Conservation (phyloP, 2,888 invertebrate species). For the Athalia circularis region DNA sequence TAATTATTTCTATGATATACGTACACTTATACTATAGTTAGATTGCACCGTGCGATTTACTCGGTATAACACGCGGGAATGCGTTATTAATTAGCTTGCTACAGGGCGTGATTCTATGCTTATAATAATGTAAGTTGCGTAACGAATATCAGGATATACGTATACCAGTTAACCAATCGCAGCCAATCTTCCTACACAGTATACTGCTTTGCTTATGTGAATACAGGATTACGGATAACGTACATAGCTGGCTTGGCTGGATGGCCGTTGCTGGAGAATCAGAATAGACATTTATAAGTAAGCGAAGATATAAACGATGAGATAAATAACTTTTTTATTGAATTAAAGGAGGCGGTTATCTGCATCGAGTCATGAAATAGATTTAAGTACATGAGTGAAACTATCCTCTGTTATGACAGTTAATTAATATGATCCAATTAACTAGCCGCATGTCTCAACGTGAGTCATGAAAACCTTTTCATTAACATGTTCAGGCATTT, state of each 20-base stretch:
- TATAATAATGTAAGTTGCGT: background rate
- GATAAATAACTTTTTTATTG: conserved; percentile 12
- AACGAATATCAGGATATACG: background rate
- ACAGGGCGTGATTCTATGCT: background rate
- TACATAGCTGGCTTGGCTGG: no score
- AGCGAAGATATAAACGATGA: background rate
- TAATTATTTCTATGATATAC: conserved; percentile 13
- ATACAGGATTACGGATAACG: no score
- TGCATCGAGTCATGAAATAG: conserved; percentile 5
- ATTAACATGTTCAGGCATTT: conserved; percentile 1
- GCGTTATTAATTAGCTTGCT: conserved; percentile 17
- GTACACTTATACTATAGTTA: background rate
- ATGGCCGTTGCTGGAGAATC: background rate
- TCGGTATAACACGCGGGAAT: conserved; percentile 2
- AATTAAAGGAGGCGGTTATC: background rate
- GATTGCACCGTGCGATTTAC: conserved; percentile 13
- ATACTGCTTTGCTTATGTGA: no score
- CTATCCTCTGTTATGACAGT: conserved; percentile 7
- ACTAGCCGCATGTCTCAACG: background rate
- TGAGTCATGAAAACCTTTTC: background rate
- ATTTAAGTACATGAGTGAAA: conserved; percentile 4
- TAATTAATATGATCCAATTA: conserved; percentile 25
- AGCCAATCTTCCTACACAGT: no score
- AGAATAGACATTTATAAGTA: background rate
- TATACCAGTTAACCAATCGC: background rate